These are phyloP conservation scores for Eriocheir sinensis DNA, from an alignment of 1,140 invertebrate species.

Conservation along the genomic window DNA sequence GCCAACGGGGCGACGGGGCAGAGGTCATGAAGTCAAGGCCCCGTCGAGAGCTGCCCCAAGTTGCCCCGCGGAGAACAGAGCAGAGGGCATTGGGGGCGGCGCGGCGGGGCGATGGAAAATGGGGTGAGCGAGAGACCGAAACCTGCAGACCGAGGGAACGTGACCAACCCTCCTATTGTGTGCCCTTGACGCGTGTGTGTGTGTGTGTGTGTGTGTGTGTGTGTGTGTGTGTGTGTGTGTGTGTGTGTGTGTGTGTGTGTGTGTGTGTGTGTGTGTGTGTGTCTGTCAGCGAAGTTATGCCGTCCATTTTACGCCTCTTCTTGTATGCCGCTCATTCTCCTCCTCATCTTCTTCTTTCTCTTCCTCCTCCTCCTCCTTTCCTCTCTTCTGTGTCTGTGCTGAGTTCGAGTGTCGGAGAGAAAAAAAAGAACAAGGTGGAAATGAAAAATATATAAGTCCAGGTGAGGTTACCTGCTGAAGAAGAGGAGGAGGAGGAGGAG, in stretches of 20 bases:
- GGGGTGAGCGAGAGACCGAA: background rate
- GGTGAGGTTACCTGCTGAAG: background rate
- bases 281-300: background rate
- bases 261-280: conserved; percentile 24
- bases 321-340: too few species aligned
- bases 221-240: background rate
- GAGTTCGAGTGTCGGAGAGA: background rate
- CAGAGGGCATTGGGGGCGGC: too few species aligned
- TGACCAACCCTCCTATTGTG: background rate
- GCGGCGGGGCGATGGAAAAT: too few species aligned
- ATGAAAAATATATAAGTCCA: background rate
- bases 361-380: background rate
- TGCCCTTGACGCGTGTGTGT: background rate
- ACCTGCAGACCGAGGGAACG: background rate
- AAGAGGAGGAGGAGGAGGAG: background rate
- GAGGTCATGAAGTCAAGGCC: background rate
- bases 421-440: too few species aligned
- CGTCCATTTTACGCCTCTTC: background rate
- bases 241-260: background rate
- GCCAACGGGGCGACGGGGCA: background rate
- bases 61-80: too few species aligned
- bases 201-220: background rate
- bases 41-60: too few species aligned
- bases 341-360: too few species aligned
- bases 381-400: background rate